Conservation (phyloP, 2,888 invertebrate genomes). For the Molanna angustata region DNA sequence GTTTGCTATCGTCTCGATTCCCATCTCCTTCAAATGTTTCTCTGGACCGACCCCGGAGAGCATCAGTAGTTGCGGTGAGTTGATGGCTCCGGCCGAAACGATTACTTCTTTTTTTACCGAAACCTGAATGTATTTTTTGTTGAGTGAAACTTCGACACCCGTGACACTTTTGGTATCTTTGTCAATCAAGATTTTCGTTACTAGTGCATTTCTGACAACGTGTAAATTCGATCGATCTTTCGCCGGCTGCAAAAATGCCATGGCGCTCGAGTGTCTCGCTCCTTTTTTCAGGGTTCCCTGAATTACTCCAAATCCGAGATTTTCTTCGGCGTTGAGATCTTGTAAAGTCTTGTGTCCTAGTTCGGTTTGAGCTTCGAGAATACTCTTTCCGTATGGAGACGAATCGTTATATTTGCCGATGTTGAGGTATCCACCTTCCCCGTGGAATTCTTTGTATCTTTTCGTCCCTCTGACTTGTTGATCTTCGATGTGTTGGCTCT, state of each 20-base stretch:
- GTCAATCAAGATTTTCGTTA: conserved; percentile 42
- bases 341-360: conserved; percentile 43
- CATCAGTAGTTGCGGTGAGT: conserved; percentile 49
- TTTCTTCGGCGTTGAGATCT: conserved; percentile 44
- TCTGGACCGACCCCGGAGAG: conserved; percentile 50
- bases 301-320: conserved; percentile 50
- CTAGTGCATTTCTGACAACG: conserved; percentile 43
- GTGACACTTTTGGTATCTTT: conserved; percentile 36
- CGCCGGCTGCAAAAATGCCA: conserved; percentile 47
- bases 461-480: conserved; percentile 33
- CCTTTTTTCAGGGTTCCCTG: conserved; percentile 48
- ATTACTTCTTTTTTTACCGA: conserved; percentile 46
- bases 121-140: conserved; percentile 11
- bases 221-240: conserved; percentile 37
- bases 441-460: conserved; percentile 40
- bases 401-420: conserved; percentile 41
- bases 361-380: conserved; percentile 45
- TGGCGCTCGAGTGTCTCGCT: conserved; percentile 50
- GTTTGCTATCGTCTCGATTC: conserved; percentile 42
- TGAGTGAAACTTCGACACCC: conserved; percentile 41
- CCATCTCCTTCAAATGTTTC: conserved; percentile 39
- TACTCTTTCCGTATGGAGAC: conserved; percentile 37
- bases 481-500: conserved; percentile 47
- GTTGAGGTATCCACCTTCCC: conserved; percentile 44
- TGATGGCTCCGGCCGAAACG: conserved; percentile 46